Evolutionary conservation across 1,140 invertebrate species (phyloP), one percentile per base, ranked within the genome.

Genomic region (Amphibalanus amphitrite): DNA sequence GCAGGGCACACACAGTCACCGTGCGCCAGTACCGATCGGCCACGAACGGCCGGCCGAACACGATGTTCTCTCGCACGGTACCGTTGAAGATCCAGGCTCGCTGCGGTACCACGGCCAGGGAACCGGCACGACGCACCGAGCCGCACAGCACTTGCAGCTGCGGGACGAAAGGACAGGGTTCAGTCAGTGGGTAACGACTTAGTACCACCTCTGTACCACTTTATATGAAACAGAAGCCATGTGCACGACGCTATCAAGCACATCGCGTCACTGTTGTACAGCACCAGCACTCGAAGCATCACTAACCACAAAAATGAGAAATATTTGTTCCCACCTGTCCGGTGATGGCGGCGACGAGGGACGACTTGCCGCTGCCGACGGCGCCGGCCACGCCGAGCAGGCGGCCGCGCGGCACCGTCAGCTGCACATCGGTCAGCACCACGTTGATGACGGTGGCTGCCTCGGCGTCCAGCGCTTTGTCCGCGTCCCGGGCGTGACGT

Each of bases 41-140:
- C 70, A 85, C 77, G 75, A 80, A 85, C 6, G 78, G 72, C 67
- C 80, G 77, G 23, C 86, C 86, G 79, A 90, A 88, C 10, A 87
- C 70, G 73, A 89, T 86, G 76, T 89, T 89, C 74, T 87, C 81
- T 40, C 79, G 77, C 15, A 87, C 70, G 0, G 84, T 81, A 64
- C 77, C 77, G 75, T 85, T 85, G 74, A 83, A 83, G 69, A 87
- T 85, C 85, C 85, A 87, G 1, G 85, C 81, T 72, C 84, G 80
- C 75, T 87, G 85, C 0, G 85, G 77, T 10, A 86, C 84, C 76
- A 85, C 82, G 1, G 84, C 83, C 25, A 82, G 69, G 15, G 75
- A 76, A 3, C 81, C 80, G 71, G 74, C 74, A 25, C 79, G 76
- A 30, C 76, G 72, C 13, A 81, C 72, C 25, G 78, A 72, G 3